phyloP scores from a whole-genome alignment of 1,140 invertebrate genomes.

The Lineus longissimus region DNA sequence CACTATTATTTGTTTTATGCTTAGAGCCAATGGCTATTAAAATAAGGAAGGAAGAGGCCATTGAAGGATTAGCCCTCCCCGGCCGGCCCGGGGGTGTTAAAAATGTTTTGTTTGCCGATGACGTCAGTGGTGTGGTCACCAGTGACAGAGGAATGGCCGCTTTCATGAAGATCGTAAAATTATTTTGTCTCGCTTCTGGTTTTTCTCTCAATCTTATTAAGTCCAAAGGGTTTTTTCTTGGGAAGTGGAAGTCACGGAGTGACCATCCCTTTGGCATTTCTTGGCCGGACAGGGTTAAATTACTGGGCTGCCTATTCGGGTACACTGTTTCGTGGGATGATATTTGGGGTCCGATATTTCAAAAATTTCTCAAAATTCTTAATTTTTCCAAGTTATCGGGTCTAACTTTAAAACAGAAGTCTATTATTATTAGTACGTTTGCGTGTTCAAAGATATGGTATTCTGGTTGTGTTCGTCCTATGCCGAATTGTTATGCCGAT shows the following conservation, averaged over 20 bases:
- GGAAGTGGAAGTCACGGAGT: constrained; percentile 21
- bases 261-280: constrained; percentile 27
- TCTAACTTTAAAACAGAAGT: constrained; percentile 25
- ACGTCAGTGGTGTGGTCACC: background rate
- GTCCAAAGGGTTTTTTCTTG: constrained; percentile 23
- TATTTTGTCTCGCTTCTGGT: too few species aligned
- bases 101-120: background rate
- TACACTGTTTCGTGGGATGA: constrained; percentile 16
- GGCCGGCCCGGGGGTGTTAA: background rate
- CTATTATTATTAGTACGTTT: constrained; percentile 21
- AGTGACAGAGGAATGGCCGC: too few species aligned
- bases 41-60: constrained; percentile 13
- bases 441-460: constrained; percentile 26
- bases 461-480: constrained; percentile 12
- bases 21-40: constrained; percentile 39
- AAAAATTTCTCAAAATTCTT: constrained; percentile 16
- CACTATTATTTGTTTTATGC: constrained; percentile 50
- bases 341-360: constrained; percentile 19
- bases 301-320: constrained; percentile 24
- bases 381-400: constrained; percentile 9
- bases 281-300: constrained; percentile 21
- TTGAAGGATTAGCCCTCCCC: background rate
- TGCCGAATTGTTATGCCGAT: constrained; percentile 15
- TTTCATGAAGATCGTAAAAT: too few species aligned
- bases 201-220: constrained; percentile 17